Base-by-base conservation (phyloP, 2,113 vertebrate species). In the Jaculus jaculus region DNA sequence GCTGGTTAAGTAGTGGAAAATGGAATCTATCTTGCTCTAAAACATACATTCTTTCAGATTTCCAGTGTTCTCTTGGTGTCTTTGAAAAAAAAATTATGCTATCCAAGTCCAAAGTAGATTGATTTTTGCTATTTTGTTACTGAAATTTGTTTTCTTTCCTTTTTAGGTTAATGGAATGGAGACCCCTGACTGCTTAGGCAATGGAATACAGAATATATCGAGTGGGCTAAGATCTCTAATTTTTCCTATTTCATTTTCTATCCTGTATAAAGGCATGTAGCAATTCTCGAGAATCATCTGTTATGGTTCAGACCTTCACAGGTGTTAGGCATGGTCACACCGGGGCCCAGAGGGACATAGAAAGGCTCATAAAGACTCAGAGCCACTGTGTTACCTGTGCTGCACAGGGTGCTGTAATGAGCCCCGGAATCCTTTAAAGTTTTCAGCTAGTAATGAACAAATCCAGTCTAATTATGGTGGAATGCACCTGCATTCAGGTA, bases 341-440 rank as follows among this genome's bases (percentile, higher is more conserved):
- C 65, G 72, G 75, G 61, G n/a, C 63, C 34, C 91, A 86, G 84
- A 89, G 39, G 86, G 80, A 93, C n/a, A 93, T n/a, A 34, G 34
- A 95, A 81, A 74, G 82, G 82, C 89, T 85, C 18, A 84, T 78
- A 84, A 77, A 94, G 63, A 32, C 61, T 39, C 34, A 91, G 77
- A 89, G n/a, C 24, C 47, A 81, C 86, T 79, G 80, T 66, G 51
- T 68, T 17, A 83, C 89, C 88, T 96, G 74, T 81, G 84, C 73
- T 77, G 39, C 77, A 73, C 54, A 61, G 73, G 63, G 30, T 69
- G 65, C 12, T 9, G 23, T 21, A 92, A 68, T 68, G 23, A 89
- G 75, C 28, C 65, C 81, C 24, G 61, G 4, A 81, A 77, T 80
- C 89, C 85, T 79, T 83, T 84, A 83, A 1, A 94, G 87, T 65